phyloP scores from a whole-genome alignment of 2,888 invertebrate genomes.

The Ypsolopha scabrella region DNA sequence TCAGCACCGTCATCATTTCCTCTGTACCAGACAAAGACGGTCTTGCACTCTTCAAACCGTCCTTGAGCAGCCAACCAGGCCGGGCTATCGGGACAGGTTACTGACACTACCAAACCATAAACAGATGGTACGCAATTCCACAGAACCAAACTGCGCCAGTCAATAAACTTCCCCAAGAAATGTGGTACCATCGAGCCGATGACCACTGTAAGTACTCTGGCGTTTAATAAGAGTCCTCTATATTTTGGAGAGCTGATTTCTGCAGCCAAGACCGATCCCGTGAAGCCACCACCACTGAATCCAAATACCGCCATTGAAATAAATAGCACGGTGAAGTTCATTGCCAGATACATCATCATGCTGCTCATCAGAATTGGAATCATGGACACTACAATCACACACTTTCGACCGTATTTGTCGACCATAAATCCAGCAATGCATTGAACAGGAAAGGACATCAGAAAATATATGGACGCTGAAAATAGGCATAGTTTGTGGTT shows the following conservation, averaged over 20 bases:
- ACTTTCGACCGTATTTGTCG: neutral
- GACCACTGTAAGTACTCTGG: neutral
- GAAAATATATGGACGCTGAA: neutral
- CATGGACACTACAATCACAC: neutral
- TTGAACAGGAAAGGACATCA: neutral
- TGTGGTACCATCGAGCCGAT: neutral
- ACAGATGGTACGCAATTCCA: neutral
- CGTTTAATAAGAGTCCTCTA: neutral
- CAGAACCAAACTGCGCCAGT: neutral
- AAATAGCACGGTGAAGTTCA: neutral
- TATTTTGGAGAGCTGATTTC: neutral
- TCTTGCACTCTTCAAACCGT: neutral
- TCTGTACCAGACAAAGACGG: neutral
- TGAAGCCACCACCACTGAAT: neutral
- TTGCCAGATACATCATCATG: neutral
- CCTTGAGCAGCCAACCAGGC: slow-evolving; percentile 2
- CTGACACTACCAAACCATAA: neutral
- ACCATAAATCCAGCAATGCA: neutral
- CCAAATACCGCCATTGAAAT: neutral
- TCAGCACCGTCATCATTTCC: neutral
- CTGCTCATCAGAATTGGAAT: neutral
- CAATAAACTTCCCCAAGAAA: neutral
- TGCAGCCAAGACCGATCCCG: neutral
- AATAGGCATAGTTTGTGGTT: neutral
- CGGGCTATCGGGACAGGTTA: slow-evolving; percentile 1